Conservation (phyloP, 2,888 invertebrate species). For the Trichogramma dendrolimi region DNA sequence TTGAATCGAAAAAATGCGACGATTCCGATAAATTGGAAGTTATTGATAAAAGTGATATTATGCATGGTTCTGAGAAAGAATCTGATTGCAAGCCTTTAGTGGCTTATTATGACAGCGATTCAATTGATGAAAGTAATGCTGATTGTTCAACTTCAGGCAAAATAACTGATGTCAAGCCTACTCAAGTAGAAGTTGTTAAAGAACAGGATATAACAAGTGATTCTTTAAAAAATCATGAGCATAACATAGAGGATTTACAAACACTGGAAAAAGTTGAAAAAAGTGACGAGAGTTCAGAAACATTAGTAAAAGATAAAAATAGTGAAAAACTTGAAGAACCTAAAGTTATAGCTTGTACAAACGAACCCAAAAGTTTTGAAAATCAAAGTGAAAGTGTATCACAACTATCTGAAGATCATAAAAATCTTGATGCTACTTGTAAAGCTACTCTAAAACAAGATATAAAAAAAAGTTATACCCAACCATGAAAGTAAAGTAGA, state of each 20-base stretch:
- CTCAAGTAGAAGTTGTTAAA: neutral
- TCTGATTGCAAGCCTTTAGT: conserved; percentile 22
- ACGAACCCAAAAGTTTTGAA: neutral
- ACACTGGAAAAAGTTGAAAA: neutral
- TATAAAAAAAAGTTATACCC: neutral
- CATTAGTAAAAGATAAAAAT: neutral
- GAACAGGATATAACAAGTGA: neutral
- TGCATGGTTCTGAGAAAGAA: conserved; percentile 2
- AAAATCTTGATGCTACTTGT: neutral
- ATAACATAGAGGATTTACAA: neutral
- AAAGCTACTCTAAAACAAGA: neutral
- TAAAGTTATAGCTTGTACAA: neutral
- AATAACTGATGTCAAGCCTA: neutral
- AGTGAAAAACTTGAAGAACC: neutral
- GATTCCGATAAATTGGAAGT: neutral
- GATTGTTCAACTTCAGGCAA: neutral
- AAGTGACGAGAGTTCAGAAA: neutral
- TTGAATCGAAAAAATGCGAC: too few species aligned
- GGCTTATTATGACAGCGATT: conserved; percentile 24
- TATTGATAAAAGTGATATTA: conserved; percentile 14
- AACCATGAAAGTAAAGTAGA: neutral
- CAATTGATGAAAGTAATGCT: conserved; percentile 15
- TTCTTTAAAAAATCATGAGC: neutral
- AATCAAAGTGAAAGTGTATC: neutral
- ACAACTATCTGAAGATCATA: neutral